Conservation (phyloP, 2,113 vertebrate genomes). For the Ranitomeya imitator region DNA sequence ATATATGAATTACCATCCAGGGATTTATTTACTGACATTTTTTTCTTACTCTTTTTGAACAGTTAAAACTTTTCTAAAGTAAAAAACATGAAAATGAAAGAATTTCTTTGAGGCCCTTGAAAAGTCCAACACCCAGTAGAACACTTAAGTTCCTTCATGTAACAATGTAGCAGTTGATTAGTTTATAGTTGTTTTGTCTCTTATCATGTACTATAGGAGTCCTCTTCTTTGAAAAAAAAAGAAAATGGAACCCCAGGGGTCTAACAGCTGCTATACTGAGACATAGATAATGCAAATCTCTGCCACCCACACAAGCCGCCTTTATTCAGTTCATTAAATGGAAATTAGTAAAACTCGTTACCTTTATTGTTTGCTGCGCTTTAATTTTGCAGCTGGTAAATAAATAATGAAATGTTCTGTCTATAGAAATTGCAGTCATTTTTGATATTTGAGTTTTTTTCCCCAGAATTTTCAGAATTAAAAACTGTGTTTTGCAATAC, state of each 20-base stretch:
- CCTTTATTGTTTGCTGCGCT: slow-evolving; percentile 30
- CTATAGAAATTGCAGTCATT: neutral
- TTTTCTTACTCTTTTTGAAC: neutral
- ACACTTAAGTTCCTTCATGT: neutral
- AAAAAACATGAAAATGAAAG: neutral
- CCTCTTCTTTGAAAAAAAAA: neutral
- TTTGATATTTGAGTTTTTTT: neutral
- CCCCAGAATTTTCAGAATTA: neutral
- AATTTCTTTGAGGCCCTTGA: neutral
- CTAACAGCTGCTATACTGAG: slow-evolving; percentile 36
- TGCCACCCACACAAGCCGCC: slow-evolving; percentile 32
- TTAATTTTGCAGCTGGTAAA: slow-evolving; percentile 33
- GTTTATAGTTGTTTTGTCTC: slow-evolving; percentile 4
- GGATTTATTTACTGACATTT: neutral
- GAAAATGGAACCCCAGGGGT: slow-evolving; percentile 23
- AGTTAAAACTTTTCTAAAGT: neutral
- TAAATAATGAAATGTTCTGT: slow-evolving; percentile 20
- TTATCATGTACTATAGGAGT: neutral
- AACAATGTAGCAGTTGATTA: slow-evolving; percentile 18
- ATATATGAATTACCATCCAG: too few species aligned
- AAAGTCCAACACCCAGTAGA: neutral
- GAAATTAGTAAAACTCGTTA: slow-evolving; percentile 49
- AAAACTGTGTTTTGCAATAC: neutral
- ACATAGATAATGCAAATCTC: slow-evolving; percentile 36
- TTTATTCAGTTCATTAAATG: slow-evolving; percentile 42